Conservation (phyloP, 2,113 vertebrate genomes). For the Amblyornis subalaris region DNA sequence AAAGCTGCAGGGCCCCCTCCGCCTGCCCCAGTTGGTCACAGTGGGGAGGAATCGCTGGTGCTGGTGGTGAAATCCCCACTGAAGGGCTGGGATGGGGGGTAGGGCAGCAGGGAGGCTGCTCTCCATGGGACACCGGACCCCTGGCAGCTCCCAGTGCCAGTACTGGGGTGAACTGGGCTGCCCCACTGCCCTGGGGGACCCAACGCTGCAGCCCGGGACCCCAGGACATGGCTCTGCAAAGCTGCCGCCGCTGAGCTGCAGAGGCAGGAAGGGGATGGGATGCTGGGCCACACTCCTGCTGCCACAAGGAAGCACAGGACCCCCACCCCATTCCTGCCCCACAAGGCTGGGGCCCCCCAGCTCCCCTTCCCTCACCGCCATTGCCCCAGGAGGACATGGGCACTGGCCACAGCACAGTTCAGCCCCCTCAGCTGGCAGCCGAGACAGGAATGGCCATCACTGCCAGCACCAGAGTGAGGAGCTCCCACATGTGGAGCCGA, state of each 20-base stretch:
- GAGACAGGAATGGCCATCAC: neutral
- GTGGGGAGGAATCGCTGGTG: slow-evolving; percentile 51
- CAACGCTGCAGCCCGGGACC: neutral
- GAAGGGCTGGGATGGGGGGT: neutral
- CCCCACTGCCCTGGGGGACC: neutral
- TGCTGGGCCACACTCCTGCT: neutral
- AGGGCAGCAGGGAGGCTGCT: neutral
- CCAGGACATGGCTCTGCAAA: neutral
- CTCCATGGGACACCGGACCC: neutral
- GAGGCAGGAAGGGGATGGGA: neutral
- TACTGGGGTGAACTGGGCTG: neutral
- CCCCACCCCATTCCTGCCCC: neutral
- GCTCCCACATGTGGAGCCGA: neutral
- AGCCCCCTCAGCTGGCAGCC: neutral
- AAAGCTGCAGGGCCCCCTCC: rapidly evolving
- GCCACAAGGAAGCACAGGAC: rapidly evolving
- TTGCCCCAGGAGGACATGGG: neutral
- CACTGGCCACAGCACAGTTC: neutral
- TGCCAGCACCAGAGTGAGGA: neutral
- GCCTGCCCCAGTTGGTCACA: slow-evolving; percentile 3
- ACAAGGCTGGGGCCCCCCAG: neutral
- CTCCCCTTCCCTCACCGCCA: neutral
- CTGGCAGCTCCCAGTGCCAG: neutral
- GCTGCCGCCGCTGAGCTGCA: neutral
- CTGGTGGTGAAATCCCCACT: slow-evolving; percentile 56